Evolutionary conservation across 2,888 invertebrate species (phyloP), one percentile per base, ranked within the genome.

Genomic region (Tridacna gigas): DNA sequence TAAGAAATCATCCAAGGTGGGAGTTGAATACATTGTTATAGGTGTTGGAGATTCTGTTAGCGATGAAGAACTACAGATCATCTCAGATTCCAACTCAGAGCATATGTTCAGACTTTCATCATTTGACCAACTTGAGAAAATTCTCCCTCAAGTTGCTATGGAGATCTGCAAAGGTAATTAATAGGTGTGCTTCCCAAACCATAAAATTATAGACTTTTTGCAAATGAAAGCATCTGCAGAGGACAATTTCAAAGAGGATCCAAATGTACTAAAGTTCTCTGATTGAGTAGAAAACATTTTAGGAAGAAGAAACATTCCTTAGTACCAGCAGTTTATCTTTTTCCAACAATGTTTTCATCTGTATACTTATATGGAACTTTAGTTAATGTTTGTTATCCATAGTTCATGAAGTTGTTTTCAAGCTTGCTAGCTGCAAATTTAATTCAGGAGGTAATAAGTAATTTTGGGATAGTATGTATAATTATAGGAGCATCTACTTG

Each of bases 91-190:
- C 0, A 86, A 88, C 20, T 82, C 84, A 12, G 61, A 85, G 11
- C 84, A 89, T 45, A 83, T 89, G 28, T 92, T 89, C 84, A 66
- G 75, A 18, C 83, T 92, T 15, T 75, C 89, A 7, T 82, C 81
- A 15, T 93, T 92, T 83, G 83, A 89, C 12, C 86, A 92, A 4
- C 86, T 93, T 20, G 85, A 90, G 9, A 80, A 80, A 61, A 87
- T 93, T 9, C 84, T 91, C 15, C 87, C 90, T 13, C 88, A 91
- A 56, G 84, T 92, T 0, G 90, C 91, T 5, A 81, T 91, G 22
- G 89, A 93, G 71, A 84, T 91, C 5, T 94, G 94, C 77, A 77
- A 89, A 82, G 89, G 93, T 93, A 88, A 83, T 69, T 3, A 56
- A 56, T 37, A 4, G 37, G 2, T 37, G 37, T 7, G 7, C 37